Evolutionary conservation across 2,888 invertebrate species (phyloP).

Genomic region (Dascillus cervinus): DNA sequence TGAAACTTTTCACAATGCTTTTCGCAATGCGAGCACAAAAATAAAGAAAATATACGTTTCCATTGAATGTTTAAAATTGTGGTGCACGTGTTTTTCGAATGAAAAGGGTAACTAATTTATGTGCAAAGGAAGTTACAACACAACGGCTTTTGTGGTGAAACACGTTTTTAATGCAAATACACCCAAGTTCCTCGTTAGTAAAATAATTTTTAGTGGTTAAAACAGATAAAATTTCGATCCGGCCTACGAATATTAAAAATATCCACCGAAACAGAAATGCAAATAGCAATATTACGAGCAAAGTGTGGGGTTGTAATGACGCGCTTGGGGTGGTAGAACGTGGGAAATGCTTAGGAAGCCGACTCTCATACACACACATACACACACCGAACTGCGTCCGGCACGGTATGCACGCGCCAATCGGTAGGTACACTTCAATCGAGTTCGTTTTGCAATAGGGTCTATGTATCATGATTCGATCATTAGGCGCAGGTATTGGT

Average conservation of each 20-base stretch:
- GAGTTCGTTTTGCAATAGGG: neutral
- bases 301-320: slow-evolving; percentile 33
- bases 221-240: too few relatives aligned
- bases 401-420: slow-evolving; percentile 27
- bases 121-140: too few relatives aligned
- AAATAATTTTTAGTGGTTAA: too few relatives aligned
- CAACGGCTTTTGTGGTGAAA: neutral
- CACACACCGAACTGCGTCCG: slow-evolving; percentile 20
- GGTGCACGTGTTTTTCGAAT: neutral
- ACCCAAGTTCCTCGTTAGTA: too few relatives aligned
- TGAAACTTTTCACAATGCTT: too few relatives aligned
- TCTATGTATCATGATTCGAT: neutral
- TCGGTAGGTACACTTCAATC: too few relatives aligned
- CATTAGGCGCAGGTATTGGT: too few relatives aligned
- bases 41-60: too few relatives aligned
- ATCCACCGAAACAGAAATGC: slow-evolving; percentile 18
- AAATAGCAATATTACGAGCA: slow-evolving; percentile 28
- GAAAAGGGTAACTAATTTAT: neutral
- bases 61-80: too few relatives aligned
- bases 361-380: slow-evolving; percentile 32
- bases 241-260: neutral
- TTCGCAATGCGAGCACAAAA: too few relatives aligned
- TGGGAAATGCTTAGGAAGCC: slow-evolving; percentile 38
- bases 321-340: slow-evolving; percentile 36
- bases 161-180: neutral